Conservation (phyloP, 2,113 vertebrate genomes). For the Ibidorhyncha struthersii region DNA sequence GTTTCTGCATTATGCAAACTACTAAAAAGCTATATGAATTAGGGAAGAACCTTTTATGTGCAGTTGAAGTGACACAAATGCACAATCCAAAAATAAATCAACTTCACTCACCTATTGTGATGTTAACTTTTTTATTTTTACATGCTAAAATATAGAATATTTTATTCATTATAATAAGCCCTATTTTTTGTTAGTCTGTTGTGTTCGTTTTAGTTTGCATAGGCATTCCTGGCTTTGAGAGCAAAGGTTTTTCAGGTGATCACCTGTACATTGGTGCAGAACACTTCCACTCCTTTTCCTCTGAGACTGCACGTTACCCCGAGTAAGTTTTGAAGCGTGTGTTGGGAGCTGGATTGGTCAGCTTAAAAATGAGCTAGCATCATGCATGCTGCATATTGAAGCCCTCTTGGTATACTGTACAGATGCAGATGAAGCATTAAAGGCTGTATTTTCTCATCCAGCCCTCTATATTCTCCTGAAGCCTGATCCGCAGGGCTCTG, state of each 20-base stretch:
- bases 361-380: background rate
- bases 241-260: background rate
- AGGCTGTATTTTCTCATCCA: background rate
- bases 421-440: background rate
- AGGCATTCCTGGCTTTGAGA: background rate
- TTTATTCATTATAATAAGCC: conserved; percentile 37
- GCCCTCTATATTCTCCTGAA: background rate
- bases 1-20: conserved; percentile 30
- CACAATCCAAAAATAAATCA: conserved; percentile 26
- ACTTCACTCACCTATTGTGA: conserved; percentile 10
- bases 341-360: background rate
- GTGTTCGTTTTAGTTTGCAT: background rate
- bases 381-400: background rate
- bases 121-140: conserved; percentile 40
- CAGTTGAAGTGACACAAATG: conserved; percentile 41
- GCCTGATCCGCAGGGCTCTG: background rate
- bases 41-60: conserved; percentile 43
- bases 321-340: background rate
- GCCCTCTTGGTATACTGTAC: background rate
- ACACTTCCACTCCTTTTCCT: background rate
- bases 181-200: background rate
- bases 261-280: background rate
- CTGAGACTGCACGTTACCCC: background rate
- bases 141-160: background rate
- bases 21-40: conserved; percentile 47